These are phyloP conservation scores for Macrotis lagotis DNA, from an alignment of 2,113 vertebrate species.

Conservation along the genomic window DNA sequence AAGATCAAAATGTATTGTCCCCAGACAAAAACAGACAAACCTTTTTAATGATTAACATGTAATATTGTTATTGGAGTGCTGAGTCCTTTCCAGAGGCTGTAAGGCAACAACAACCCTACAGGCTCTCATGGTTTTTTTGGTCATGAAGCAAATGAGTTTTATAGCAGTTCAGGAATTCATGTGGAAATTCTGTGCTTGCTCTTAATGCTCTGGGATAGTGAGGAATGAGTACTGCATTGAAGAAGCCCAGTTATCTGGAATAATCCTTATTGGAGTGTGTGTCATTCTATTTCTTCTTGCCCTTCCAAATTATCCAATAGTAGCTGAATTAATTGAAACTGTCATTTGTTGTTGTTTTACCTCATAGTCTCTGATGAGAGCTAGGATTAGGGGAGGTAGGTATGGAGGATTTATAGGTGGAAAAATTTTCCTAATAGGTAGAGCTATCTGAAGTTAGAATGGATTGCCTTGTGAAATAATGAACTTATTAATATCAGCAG, in stretches of 20 bases:
- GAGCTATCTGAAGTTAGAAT: neutral
- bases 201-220: neutral
- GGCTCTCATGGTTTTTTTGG: neutral
- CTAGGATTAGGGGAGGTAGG: neutral
- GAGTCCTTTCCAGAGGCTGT: slow-evolving; percentile 1
- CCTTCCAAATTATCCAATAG: neutral
- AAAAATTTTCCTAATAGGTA: neutral
- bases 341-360: neutral
- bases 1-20: slow-evolving; percentile 66
- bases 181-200: neutral
- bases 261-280: neutral
- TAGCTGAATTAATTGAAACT: neutral
- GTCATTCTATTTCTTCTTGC: neutral
- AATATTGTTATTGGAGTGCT: slow-evolving; percentile 42
- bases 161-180: neutral
- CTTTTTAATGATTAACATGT: slow-evolving; percentile 75
- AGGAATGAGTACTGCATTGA: neutral
- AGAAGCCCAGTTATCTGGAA: neutral
- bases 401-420: neutral
- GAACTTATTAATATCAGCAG: neutral
- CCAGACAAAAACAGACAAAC: slow-evolving; percentile 73
- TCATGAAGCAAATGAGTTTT: neutral
- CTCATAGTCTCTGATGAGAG: neutral
- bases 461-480: neutral
- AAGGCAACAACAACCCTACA: neutral